These are phyloP conservation scores for Lamproptera curius DNA, from an alignment of 2,888 invertebrate species.

Conservation along the genomic window DNA sequence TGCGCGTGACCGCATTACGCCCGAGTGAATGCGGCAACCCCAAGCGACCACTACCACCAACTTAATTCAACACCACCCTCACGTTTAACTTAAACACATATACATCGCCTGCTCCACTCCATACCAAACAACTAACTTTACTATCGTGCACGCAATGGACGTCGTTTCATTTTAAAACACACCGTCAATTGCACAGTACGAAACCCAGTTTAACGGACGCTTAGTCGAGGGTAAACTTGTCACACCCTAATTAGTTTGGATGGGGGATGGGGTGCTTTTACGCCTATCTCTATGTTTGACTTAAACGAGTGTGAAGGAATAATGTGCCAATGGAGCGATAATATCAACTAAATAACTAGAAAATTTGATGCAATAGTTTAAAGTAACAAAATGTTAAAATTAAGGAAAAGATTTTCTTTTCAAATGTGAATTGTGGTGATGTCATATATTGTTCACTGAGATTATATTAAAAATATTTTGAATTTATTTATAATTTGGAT, in stretches of 20 bases:
- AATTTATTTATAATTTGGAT: too few species aligned
- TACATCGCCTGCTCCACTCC: constrained; percentile 8
- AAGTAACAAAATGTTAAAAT: too few species aligned
- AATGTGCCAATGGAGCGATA: too few species aligned
- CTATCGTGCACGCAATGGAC: constrained; percentile 25
- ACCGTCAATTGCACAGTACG: too few species aligned
- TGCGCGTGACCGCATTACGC: constrained; percentile 50
- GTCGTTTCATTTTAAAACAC: constrained; percentile 15
- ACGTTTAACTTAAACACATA: not conserved
- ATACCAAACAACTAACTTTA: constrained; percentile 5
- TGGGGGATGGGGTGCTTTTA: constrained; percentile 58
- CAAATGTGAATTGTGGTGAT: too few species aligned
- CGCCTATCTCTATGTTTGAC: constrained; percentile 53
- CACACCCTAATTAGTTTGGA: constrained; percentile 65
- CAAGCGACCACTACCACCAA: constrained; percentile 5
- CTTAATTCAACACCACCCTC: too few species aligned
- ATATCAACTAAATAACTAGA: too few species aligned
- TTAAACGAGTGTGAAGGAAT: constrained; percentile 58
- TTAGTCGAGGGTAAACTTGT: constrained; percentile 42
- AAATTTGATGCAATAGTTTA: too few species aligned
- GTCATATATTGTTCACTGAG: too few species aligned
- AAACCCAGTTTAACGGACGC: constrained; percentile 36
- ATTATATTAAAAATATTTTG: too few species aligned
- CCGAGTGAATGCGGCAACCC: constrained; percentile 21
- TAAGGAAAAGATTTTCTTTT: too few species aligned